phyloP scores from a whole-genome alignment of 2,113 vertebrate genomes.

The Pangasianodon gigas region DNA sequence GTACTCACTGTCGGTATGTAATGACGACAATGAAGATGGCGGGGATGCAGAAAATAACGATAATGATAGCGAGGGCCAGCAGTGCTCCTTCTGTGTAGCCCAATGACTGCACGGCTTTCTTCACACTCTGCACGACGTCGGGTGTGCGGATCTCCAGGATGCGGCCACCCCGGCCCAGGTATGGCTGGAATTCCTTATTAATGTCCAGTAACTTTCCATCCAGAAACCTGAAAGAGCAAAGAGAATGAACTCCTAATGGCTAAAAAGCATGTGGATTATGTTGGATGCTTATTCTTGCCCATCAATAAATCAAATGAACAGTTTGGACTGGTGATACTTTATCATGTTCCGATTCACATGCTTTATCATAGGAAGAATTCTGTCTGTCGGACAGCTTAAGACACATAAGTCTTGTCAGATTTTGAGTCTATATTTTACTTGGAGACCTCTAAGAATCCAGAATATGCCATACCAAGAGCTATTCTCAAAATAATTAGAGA shows the following conservation, averaged over 20 bases:
- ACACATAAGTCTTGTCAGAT: background rate
- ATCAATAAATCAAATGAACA: background rate
- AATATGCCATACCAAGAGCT: background rate
- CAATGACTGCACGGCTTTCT: constrained; percentile 92
- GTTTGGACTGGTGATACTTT: background rate
- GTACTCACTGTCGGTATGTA: constrained; percentile 73
- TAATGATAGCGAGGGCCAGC: constrained; percentile 92
- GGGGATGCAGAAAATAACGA: constrained; percentile 95
- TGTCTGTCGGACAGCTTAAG: background rate
- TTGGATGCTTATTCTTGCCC: background rate
- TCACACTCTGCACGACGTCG: constrained; percentile 87
- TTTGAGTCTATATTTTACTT: background rate
- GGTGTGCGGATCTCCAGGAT: constrained; percentile 92
- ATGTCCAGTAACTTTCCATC: constrained; percentile 95
- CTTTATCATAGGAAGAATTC: background rate
- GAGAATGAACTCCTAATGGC: background rate
- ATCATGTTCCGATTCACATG: background rate
- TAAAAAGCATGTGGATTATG: background rate
- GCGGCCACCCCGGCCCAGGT: constrained; percentile 89
- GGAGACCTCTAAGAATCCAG: background rate
- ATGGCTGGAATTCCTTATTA: constrained; percentile 92
- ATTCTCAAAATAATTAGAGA: background rate
- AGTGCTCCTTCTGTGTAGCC: constrained; percentile 95
- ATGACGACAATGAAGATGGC: constrained; percentile 96
- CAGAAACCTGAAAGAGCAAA: constrained; percentile 80